Conservation (phyloP, 2,797 vertebrate genomes). For the Capromys pilorides region DNA sequence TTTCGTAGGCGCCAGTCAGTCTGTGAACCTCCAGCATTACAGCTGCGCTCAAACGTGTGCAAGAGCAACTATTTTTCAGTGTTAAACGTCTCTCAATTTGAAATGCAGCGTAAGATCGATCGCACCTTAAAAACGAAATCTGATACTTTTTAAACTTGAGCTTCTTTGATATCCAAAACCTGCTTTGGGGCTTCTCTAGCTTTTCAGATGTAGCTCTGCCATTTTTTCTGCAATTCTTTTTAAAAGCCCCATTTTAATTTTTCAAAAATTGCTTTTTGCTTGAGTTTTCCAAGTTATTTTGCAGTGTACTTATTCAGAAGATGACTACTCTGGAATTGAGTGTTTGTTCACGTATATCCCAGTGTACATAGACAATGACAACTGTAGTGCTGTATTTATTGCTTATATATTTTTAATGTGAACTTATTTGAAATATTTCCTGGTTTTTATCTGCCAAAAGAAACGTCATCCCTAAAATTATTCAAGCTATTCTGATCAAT, state of each 20-base stretch:
- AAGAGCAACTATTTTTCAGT: conserved; percentile 62
- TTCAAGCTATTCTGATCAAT: conserved; percentile 74
- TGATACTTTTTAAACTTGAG: conserved; percentile 35
- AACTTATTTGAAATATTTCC: conserved; percentile 75
- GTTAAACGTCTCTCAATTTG: conserved; percentile 5
- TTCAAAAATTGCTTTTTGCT: conserved; percentile 1
- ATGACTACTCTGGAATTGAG: conserved; percentile 71
- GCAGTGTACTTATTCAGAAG: conserved; percentile 63
- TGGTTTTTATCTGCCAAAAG: conserved; percentile 76
- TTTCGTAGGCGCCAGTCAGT: not conserved
- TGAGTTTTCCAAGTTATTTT: conserved; percentile 43
- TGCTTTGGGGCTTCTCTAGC: conserved; percentile 53
- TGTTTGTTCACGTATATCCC: conserved; percentile 66
- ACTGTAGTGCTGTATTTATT: conserved; percentile 80
- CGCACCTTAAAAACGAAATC: conserved; percentile 52
- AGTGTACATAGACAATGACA: conserved; percentile 79
- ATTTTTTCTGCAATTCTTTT: conserved; percentile 73
- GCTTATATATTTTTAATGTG: conserved; percentile 79
- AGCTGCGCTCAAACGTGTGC: conserved; percentile 33
- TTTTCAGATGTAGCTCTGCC: conserved; percentile 53
- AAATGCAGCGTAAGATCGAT: conserved; percentile 33
- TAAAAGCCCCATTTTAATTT: conserved; percentile 50
- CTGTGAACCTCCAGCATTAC: not conserved
- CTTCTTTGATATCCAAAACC: conserved; percentile 63
- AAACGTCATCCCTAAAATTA: conserved; percentile 73